Evolutionary conservation across 1,140 invertebrate species (phyloP).

Genomic region (Hylaeus anthracinus): DNA sequence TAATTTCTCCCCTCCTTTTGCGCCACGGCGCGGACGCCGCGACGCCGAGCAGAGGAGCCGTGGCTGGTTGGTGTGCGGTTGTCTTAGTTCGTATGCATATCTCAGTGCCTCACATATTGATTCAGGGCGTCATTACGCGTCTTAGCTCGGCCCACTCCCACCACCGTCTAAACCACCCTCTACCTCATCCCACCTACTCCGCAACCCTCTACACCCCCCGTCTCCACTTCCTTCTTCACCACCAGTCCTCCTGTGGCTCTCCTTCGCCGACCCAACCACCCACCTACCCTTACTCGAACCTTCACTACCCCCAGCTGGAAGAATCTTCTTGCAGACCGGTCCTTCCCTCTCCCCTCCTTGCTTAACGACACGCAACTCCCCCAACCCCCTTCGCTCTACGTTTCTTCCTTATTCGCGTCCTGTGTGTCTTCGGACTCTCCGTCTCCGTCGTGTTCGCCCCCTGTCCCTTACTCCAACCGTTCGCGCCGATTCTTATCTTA

Average conservation of each 20-base stretch:
- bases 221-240: constrained; percentile 61
- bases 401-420: constrained; percentile 24
- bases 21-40: constrained; percentile 57
- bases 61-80: constrained; percentile 70
- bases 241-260: constrained; percentile 61
- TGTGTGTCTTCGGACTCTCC: background rate
- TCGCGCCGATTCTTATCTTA: too few species aligned
- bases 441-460: background rate
- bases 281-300: constrained; percentile 54
- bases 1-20: constrained; percentile 76
- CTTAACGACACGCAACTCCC: constrained; percentile 51
- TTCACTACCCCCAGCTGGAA: constrained; percentile 61
- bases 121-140: constrained; percentile 79
- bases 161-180: constrained; percentile 66
- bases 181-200: constrained; percentile 35
- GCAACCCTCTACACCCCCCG: constrained; percentile 35
- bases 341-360: constrained; percentile 37
- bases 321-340: constrained; percentile 67
- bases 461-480: too few species aligned
- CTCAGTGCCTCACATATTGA: constrained; percentile 79
- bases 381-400: constrained; percentile 12
- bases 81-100: constrained; percentile 79
- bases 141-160: constrained; percentile 76
- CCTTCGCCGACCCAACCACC: constrained; percentile 58
- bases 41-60: constrained; percentile 50